These are phyloP conservation scores for Adineta ricciae DNA, from an alignment of 2,888 invertebrate species.

Conservation along the genomic window DNA sequence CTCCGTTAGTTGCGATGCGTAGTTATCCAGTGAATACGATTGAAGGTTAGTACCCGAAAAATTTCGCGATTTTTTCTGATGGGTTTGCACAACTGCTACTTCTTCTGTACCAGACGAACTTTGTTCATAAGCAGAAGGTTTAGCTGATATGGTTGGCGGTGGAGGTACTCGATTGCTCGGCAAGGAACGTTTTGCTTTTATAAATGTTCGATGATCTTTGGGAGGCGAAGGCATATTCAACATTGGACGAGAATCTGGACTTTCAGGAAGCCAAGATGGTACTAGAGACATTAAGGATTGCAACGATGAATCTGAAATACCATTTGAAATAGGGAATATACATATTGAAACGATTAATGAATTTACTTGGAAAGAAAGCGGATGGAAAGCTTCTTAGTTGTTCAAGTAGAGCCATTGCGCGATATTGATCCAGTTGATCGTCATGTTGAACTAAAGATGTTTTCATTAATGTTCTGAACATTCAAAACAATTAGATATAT, in stretches of 20 bases:
- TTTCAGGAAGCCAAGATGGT: neutral
- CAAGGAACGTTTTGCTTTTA: neutral
- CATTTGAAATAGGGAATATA: neutral
- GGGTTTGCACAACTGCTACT: neutral
- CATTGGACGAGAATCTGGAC: neutral
- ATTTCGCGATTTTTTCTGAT: neutral
- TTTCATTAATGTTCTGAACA: neutral
- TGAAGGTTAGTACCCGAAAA: neutral
- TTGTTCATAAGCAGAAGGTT: neutral
- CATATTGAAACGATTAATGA: neutral
- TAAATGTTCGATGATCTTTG: neutral
- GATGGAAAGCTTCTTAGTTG: neutral
- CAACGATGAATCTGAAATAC: neutral
- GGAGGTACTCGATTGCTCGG: neutral
- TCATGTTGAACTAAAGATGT: neutral
- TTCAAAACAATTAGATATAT: neutral
- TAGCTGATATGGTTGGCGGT: neutral
- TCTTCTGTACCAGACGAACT: neutral
- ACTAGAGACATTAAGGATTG: neutral
- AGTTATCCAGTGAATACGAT: neutral
- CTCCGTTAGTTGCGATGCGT: neutral
- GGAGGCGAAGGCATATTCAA: neutral
- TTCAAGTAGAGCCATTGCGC: neutral
- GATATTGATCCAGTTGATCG: neutral
- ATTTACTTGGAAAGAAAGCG: neutral